A percentile compares a stretch with the other conserved stretches of the same genome.
These are phyloP conservation scores for Teleogryllus oceanicus DNA, from an alignment of 2,888 invertebrate species.

Conservation along the genomic window DNA sequence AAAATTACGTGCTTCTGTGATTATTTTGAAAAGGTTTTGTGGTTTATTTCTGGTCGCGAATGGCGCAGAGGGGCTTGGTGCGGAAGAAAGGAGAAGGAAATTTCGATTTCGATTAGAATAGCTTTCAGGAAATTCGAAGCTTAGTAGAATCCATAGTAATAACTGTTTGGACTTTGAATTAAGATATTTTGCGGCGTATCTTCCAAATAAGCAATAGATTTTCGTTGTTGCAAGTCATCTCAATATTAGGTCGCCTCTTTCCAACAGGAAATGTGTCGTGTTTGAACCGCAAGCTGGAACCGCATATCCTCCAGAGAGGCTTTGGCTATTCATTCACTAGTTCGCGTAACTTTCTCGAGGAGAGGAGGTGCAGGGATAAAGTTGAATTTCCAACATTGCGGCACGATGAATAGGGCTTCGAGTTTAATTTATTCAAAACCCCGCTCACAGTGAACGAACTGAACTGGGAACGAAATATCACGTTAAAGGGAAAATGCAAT, in stretches of 20 bases:
- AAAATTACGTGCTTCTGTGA: neutral
- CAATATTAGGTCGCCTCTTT: neutral
- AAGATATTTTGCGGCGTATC: neutral
- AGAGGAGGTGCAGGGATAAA: neutral
- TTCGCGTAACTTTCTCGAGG: neutral
- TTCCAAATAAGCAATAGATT: neutral
- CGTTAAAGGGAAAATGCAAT: too few species aligned
- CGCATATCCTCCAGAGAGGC: neutral
- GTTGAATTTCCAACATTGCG: too few species aligned
- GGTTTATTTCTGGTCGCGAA: too few species aligned
- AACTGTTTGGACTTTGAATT: neutral
- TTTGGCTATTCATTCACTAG: neutral
- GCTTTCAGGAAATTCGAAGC: neutral
- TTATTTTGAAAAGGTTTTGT: neutral
- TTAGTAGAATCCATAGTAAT: neutral
- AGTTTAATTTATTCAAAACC: too few species aligned
- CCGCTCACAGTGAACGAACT: too few species aligned
- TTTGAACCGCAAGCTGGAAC: neutral
- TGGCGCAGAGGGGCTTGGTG: neutral
- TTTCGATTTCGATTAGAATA: neutral
- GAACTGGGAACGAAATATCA: too few species aligned
- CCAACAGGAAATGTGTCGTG: neutral
- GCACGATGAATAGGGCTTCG: too few species aligned
- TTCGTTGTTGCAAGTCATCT: neutral
- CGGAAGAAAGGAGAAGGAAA: neutral